Conservation (phyloP, 2,113 vertebrate genomes). For the Perca schrenkii region DNA sequence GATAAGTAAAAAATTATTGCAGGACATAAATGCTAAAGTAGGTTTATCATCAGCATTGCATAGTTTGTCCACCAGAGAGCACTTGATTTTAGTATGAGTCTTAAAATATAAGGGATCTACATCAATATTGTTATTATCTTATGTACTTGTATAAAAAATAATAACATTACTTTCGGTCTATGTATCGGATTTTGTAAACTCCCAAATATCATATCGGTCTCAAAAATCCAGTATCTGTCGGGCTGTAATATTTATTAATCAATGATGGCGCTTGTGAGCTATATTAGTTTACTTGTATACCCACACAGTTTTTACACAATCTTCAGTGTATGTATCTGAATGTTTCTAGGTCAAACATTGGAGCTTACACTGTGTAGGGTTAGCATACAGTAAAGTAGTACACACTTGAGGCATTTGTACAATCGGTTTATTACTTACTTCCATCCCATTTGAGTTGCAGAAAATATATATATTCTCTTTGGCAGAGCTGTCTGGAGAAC, state of each 20-base stretch:
- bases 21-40: background rate
- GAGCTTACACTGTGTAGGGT: background rate
- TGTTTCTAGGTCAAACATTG: slow-evolving; percentile 29
- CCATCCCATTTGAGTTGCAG: slow-evolving; percentile 48
- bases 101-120: background rate
- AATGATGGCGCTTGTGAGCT: background rate
- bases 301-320: background rate
- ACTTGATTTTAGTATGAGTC: background rate
- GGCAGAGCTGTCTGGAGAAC: slow-evolving; percentile 44
- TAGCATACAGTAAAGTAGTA: slow-evolving; percentile 9
- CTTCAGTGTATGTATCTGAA: slow-evolving; percentile 1
- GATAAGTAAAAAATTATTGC: background rate
- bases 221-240: background rate
- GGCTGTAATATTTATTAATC: background rate
- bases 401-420: slow-evolving; percentile 36
- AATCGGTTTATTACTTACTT: slow-evolving; percentile 46
- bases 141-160: background rate
- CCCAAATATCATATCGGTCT: background rate
- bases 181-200: background rate
- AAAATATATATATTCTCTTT: slow-evolving; percentile 52
- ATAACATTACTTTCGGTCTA: background rate
- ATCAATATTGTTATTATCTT: background rate
- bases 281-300: background rate
- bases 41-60: background rate
- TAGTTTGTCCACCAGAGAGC: background rate